These are phyloP conservation scores for Melitaea cinxia DNA, from an alignment of 1,140 invertebrate genomes.

Conservation along the genomic window DNA sequence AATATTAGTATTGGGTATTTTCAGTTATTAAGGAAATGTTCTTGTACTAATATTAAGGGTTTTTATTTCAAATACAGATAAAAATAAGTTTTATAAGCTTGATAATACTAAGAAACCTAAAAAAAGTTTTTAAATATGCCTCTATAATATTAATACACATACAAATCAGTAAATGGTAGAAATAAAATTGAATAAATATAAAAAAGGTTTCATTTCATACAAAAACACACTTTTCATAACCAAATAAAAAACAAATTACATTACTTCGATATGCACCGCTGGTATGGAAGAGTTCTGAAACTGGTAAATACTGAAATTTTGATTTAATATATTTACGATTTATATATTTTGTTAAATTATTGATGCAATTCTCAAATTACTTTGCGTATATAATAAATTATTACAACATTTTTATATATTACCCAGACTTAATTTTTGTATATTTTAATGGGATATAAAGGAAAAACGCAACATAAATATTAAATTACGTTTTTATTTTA, in stretches of 20 bases:
- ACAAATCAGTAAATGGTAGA: no score
- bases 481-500: no score
- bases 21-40: not conserved
- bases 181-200: no score
- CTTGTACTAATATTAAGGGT: not conserved
- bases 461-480: no score
- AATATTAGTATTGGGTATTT: conserved; percentile 5
- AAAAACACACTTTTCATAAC: conserved; percentile 42
- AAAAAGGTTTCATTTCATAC: conserved; percentile 11
- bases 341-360: conserved; percentile 1
- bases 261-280: conserved; percentile 78
- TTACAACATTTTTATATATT: no score
- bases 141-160: no score
- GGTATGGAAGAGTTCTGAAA: conserved; percentile 76
- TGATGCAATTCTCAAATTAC: conserved; percentile 21
- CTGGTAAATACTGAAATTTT: conserved; percentile 58
- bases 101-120: not conserved
- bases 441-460: no score
- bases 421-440: no score
- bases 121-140: no score
- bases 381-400: no score
- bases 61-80: not conserved
- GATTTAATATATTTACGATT: conserved; percentile 7
- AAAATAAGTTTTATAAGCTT: not conserved
- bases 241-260: conserved; percentile 55